Conservation (phyloP, 2,113 vertebrate genomes). For the Mormyrus lacerda region DNA sequence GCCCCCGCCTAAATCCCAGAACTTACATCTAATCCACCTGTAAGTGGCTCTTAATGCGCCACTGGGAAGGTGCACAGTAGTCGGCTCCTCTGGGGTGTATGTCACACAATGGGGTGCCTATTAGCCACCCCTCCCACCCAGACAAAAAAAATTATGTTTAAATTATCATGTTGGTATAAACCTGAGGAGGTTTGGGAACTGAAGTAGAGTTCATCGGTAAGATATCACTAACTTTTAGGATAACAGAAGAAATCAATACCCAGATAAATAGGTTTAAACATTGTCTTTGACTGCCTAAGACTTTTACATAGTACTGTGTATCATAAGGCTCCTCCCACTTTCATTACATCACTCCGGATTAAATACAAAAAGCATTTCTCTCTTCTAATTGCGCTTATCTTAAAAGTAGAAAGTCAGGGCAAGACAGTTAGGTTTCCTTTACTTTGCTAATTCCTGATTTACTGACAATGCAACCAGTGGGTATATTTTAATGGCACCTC, state of each 20-base stretch:
- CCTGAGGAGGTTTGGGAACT: background rate
- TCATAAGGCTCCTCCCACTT: background rate
- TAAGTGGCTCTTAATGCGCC: conserved; percentile 56
- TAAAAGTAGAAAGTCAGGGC: background rate
- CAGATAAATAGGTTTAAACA: background rate
- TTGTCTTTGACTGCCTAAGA: background rate
- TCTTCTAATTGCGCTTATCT: background rate
- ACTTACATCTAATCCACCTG: conserved; percentile 60
- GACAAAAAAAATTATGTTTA: too few relatives aligned
- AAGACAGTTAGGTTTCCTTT: background rate
- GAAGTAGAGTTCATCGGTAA: too few relatives aligned
- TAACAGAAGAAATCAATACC: background rate
- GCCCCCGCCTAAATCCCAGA: conserved; percentile 45
- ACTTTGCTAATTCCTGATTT: background rate
- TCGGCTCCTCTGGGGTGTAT: conserved; percentile 40
- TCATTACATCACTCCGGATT: background rate
- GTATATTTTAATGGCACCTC: background rate
- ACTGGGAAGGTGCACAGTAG: conserved; percentile 25
- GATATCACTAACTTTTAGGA: background rate
- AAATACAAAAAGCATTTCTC: background rate
- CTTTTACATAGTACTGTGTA: background rate
- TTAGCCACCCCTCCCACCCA: conserved; percentile 20
- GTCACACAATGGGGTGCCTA: conserved; percentile 55
- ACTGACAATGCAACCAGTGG: background rate
- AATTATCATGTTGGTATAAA: background rate